Evolutionary conservation across 1,140 invertebrate genomes (phyloP).

Genomic region (Drosophila guanche): DNA sequence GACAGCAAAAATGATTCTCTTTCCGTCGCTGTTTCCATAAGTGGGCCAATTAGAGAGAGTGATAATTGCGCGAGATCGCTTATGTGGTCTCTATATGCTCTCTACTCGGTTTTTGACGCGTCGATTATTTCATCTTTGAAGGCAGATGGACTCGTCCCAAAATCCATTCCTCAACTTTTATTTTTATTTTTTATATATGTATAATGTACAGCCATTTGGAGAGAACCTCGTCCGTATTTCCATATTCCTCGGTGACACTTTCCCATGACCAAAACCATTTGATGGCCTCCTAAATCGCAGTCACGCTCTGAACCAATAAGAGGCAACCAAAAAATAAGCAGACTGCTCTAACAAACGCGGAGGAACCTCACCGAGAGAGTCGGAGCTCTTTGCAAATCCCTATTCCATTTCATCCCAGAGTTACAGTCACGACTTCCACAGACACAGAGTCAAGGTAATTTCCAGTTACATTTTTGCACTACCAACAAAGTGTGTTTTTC

Average conservation of each 20-base stretch:
- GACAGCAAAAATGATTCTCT: conserved; percentile 18
- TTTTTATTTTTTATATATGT: conserved; percentile 13
- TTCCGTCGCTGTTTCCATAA: conserved; percentile 23
- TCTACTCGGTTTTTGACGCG: neutral
- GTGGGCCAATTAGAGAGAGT: conserved; percentile 56
- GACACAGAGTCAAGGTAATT: conserved; percentile 71
- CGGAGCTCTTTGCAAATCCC: conserved; percentile 39
- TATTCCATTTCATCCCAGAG: conserved; percentile 21
- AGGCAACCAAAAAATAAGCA: conserved; percentile 46
- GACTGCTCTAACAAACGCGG: conserved; percentile 25
- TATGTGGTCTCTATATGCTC: conserved; percentile 11
- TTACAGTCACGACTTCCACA: conserved; percentile 56
- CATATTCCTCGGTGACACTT: conserved; percentile 45
- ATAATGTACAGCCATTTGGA: conserved; percentile 4
- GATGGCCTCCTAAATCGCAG: conserved; percentile 50
- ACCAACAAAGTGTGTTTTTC: conserved; percentile 56
- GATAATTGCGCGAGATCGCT: conserved; percentile 37
- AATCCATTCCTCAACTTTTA: neutral
- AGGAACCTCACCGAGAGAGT: conserved; percentile 31
- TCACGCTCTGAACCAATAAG: conserved; percentile 79
- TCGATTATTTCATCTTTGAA: conserved; percentile 7
- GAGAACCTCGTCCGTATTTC: conserved; percentile 29
- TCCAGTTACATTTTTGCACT: conserved; percentile 75
- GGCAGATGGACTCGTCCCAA: neutral
- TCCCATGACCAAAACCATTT: conserved; percentile 75